Evolutionary conservation across 2,113 vertebrate species (phyloP).

Genomic region (Ochotona curzoniae): DNA sequence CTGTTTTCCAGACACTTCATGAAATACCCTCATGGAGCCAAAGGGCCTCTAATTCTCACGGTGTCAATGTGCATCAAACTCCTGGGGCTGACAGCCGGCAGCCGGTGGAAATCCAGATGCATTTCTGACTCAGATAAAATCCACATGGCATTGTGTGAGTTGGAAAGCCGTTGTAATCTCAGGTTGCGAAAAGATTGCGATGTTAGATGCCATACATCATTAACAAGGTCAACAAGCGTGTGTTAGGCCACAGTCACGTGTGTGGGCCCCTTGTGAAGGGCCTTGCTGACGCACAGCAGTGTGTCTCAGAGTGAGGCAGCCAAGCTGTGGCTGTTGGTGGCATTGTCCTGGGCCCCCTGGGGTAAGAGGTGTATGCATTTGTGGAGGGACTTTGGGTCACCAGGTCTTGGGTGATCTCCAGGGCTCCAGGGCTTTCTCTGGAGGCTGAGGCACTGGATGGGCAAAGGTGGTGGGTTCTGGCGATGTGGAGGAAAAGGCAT

Average conservation of each 20-base stretch:
- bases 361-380: background rate
- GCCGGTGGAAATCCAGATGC: background rate
- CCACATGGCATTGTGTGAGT: background rate
- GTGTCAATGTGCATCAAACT: background rate
- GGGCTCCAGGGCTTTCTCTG: background rate
- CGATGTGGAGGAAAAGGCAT: background rate
- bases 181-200: background rate
- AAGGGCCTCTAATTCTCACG: background rate
- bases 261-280: background rate
- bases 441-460: background rate
- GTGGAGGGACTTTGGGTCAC: accelerated
- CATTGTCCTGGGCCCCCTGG: background rate
- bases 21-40: too few relatives aligned
- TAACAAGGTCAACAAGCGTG: background rate
- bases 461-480: accelerated
- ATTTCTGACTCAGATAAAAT: background rate
- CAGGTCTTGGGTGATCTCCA: background rate
- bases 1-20: too few relatives aligned
- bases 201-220: background rate
- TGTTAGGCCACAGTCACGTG: background rate
- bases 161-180: background rate
- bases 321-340: too few relatives aligned
- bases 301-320: background rate
- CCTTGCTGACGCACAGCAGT: background rate
- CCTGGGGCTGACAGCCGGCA: background rate